Base-by-base conservation (phyloP, 1,140 invertebrate genomes). In the Octopus bimaculoides region DNA sequence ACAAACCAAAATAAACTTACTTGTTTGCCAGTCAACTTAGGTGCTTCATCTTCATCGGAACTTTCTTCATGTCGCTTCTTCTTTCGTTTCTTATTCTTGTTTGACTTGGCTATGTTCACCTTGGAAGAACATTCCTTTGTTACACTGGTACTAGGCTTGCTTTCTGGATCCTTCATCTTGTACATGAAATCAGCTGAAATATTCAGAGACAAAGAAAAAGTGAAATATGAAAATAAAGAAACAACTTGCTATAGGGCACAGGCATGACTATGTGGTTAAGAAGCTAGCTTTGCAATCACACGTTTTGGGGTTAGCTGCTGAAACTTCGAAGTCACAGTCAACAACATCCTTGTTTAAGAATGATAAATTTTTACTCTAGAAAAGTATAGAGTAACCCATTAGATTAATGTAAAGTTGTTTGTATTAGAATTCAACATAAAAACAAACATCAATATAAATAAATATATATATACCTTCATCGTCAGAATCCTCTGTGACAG, bases 1-100 rank as follows among this genome's bases (percentile, higher is more conserved):
- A 41, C 26, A 41, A 41, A 41, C 26, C 26, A 41, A 41, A 41
- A 14, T n/a, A 14, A 17, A 12, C 80, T 80, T 78, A 86, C 86
- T 84, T 85, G 79, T 82, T 87, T 87, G 61, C 85, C 86, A 17
- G 82, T 86, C 52, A 88, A 53, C 54, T 83, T 87, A 20, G 79
- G 82, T 41, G 69, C 69, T 53, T 53, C 26, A 0, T 75, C 74
- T 52, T 82, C 79, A n/a, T 81, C 77, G 7, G 82, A 80, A 12
- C 80, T 79, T 10, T 82, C 81, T 7, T 83, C 75, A 52, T 78
- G 56, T 77, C 73, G 69, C 54, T 17, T 78, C 66, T 55, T 76
- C 17, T 77, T 78, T 77, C 80, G 52, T 77, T 41, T 82, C 54
- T 80, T 80, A 78, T 80, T 80, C 77, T 80, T 77, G 53, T 41